Percentiles rank a stretch among this genome's conserved stretches.
phyloP scores from a whole-genome alignment of 1,140 invertebrate genomes.

The Reticulitermes speratus region DNA sequence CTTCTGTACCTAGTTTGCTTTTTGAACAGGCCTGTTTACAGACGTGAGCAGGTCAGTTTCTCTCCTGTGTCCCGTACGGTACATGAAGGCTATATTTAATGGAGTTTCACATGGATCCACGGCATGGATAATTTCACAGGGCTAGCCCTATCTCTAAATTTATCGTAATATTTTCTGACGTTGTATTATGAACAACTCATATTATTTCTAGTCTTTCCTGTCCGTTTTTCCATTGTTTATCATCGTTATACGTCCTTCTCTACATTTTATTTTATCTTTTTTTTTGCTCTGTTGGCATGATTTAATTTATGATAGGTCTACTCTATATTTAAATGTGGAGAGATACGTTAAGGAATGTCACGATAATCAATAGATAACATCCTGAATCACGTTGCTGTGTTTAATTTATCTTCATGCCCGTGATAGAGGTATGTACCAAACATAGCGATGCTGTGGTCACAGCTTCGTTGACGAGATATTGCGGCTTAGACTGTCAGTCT shows the following conservation, averaged over 20 bases:
- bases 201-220: neutral
- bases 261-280: neutral
- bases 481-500: too few relatives aligned
- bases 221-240: neutral
- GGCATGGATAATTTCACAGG: neutral
- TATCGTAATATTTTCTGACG: neutral
- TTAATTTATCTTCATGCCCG: neutral
- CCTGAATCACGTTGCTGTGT: neutral
- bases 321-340: neutral
- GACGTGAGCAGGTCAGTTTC: too few relatives aligned
- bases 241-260: neutral
- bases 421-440: too few relatives aligned
- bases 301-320: neutral
- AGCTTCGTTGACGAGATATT: too few relatives aligned
- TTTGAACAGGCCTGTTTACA: too few relatives aligned
- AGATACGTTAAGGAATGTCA: neutral
- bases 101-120: neutral
- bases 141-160: neutral
- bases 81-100: too few relatives aligned
- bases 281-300: neutral
- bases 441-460: too few relatives aligned
- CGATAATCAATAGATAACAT: neutral
- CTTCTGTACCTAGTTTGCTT: too few relatives aligned
- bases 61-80: too few relatives aligned
- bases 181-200: neutral